These are phyloP conservation scores for Keiferia lycopersicella DNA, from an alignment of 2,888 invertebrate species.

Conservation along the genomic window DNA sequence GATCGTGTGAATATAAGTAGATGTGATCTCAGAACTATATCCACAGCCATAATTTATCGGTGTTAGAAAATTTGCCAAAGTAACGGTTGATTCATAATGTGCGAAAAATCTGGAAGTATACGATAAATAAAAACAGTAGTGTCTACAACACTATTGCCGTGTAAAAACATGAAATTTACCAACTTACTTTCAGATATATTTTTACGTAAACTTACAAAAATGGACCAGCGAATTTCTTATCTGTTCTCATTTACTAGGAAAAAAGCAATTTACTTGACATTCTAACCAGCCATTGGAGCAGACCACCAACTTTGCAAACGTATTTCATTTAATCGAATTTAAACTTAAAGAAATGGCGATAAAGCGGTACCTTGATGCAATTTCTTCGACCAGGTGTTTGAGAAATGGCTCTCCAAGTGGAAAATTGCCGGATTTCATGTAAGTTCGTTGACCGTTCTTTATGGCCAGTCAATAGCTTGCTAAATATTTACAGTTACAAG, in stretches of 20 bases:
- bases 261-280: constrained; percentile 21
- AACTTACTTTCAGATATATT: neutral
- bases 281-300: constrained; percentile 46
- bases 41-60: too few species aligned
- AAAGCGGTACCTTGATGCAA: constrained; percentile 7
- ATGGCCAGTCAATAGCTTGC: constrained; percentile 63
- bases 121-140: too few species aligned
- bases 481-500: constrained; percentile 37
- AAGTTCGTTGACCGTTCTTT: constrained; percentile 64
- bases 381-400: constrained; percentile 59
- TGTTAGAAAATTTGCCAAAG: too few species aligned
- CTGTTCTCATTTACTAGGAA: constrained; percentile 1
- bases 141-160: too few species aligned
- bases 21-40: too few species aligned
- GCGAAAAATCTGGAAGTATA: too few species aligned
- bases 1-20: too few species aligned
- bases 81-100: too few species aligned
- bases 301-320: constrained; percentile 38
- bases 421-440: constrained; percentile 72
- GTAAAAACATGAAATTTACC: neutral
- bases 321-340: constrained; percentile 27
- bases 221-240: neutral
- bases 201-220: constrained; percentile 11
- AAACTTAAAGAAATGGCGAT: constrained; percentile 9
- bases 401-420: constrained; percentile 65